Evolutionary conservation across 1,140 invertebrate genomes (phyloP), one percentile per base, ranked within the genome.

Genomic region (Heterodera schachtii): DNA sequence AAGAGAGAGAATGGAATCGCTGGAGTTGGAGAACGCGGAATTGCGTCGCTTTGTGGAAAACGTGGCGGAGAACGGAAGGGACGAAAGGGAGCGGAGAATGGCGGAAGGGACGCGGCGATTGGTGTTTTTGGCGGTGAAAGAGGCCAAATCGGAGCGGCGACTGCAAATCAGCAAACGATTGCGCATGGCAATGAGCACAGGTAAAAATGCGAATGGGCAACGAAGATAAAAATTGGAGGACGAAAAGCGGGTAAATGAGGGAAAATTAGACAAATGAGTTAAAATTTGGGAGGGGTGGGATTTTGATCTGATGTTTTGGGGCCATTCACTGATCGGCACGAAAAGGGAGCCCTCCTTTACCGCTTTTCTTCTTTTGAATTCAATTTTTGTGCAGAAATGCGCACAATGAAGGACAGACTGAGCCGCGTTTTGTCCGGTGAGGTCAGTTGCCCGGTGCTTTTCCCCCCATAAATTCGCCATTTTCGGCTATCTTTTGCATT

Each of bases 81-180:
- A 77, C 74, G 87, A 86, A 74, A 64, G 71, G 52, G 86, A 87
- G 64, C 86, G 85, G 16, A 43, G 85, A 71, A 86, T 86, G 69
- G 86, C 84, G 47, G 85, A 86, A 44, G 83, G 73, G 16, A 70
- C 85, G 31, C 75, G 86, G 31, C 87, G 86, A 74, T 52, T 86
- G 43, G 73, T 86, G 4, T 84, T 81, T 81, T 75, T 86, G 41
- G 79, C 73, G 31, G 87, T 86, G n/a, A 49, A 78, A 80, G 73
- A 85, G 47, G 47, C 43, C 3, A 71, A 78, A 66, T 43, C 82
- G 46, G 86, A 85, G 71, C 70, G 85, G 46, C 80, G 77, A 43
- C 46, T 75, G 6, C 64, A 74, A 44, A 85, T 67, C 47, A 46
- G 57, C 21, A 49, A 82, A 46, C 73, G 81, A 11, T 74, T 84